Percentiles rank a stretch among this genome's conserved stretches.
Evolutionary conservation across 2,888 invertebrate genomes (phyloP).

Genomic region (Mechanitis mazaeus): DNA sequence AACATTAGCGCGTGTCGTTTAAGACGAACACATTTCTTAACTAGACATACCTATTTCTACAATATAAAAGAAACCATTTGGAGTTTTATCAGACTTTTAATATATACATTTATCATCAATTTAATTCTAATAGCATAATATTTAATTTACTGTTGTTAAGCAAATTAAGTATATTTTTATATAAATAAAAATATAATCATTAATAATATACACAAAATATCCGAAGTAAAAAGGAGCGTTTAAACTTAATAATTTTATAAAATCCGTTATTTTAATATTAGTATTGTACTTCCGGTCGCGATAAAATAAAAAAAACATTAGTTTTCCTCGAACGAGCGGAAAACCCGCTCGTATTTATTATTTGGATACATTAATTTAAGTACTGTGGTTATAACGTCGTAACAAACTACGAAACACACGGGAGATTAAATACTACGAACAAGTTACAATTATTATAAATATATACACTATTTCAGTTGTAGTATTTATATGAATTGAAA

Average conservation of each 20-base stretch:
- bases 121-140: no score
- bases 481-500: no score
- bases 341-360: conserved; percentile 24
- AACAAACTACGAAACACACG: conserved; percentile 29
- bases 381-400: conserved; percentile 27
- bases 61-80: neutral
- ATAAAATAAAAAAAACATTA: conserved; percentile 14
- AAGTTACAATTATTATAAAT: neutral
- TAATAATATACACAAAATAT: no score
- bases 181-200: no score
- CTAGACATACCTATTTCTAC: neutral
- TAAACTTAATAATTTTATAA: no score
- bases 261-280: no score
- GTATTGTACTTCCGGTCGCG: neutral
- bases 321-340: conserved; percentile 25
- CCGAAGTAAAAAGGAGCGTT: no score
- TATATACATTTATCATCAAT: no score
- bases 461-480: neutral
- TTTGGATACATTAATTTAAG: conserved; percentile 28
- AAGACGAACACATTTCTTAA: conserved; percentile 5
- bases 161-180: no score
- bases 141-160: no score
- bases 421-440: neutral
- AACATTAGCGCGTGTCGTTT: conserved; percentile 24
- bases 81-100: no score